Percentiles rank a stretch among this genome's conserved stretches.
These are phyloP conservation scores for Teleiodes luculella DNA, from an alignment of 2,888 invertebrate genomes.

Conservation along the genomic window DNA sequence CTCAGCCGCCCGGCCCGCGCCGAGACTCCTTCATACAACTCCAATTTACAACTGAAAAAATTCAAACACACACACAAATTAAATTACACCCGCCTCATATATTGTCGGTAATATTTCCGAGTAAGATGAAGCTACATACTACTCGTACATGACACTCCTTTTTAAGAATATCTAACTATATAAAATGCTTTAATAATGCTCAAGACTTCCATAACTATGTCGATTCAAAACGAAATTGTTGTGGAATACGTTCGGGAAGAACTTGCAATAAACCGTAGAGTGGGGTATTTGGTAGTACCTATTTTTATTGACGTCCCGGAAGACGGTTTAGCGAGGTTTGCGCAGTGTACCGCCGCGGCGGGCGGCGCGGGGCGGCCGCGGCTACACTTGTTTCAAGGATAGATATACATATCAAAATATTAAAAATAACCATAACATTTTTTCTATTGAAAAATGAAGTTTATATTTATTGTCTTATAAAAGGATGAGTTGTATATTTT, in stretches of 20 bases:
- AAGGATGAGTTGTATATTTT: no score
- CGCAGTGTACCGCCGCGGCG: conserved; percentile 7
- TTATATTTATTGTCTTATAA: no score
- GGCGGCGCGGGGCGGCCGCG: neutral
- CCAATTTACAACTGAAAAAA: conserved; percentile 77
- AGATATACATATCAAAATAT: neutral
- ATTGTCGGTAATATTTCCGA: conserved; percentile 2
- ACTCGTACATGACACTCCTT: neutral
- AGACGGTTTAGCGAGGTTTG: conserved; percentile 10
- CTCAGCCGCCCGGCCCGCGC: conserved; percentile 65
- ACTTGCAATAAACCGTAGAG: neutral
- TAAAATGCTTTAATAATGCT: no score
- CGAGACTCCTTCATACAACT: conserved; percentile 78
- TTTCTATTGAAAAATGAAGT: no score
- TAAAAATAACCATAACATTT: no score
- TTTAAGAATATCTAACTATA: no score
- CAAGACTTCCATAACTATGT: no score
- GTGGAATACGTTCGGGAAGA: neutral
- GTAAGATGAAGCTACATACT: neutral
- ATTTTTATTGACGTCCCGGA: conserved; percentile 13
- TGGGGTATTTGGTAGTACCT: neutral
- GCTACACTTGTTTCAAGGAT: neutral
- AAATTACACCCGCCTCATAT: conserved; percentile 17
- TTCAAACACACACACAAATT: conserved; percentile 69
- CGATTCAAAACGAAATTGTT: neutral